Base-by-base conservation (phyloP, 2,888 invertebrate genomes). In the Hemicrepidius hirtus region DNA sequence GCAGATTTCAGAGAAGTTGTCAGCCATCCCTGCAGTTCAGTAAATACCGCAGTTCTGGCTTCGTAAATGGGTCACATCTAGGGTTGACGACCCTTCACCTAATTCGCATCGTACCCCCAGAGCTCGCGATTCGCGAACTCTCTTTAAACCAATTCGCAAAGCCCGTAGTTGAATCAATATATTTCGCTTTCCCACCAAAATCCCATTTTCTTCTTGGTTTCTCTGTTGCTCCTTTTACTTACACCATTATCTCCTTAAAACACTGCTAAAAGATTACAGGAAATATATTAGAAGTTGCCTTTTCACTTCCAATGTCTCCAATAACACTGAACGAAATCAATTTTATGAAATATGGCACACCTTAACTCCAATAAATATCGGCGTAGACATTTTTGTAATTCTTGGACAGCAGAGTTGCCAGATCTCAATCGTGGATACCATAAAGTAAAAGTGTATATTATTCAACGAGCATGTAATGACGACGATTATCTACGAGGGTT, bases 11-110 rank as follows among this genome's bases (percentile, higher is more conserved):
- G 4, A 21, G 28, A 44, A 57, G 32, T 57, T 59, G 44, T 59
- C 57, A 67, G 20, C 46, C 18, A 20, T 41, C 59, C 59, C 55
- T 59, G 35, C 59, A 67, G 41, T 18, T 67, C 44, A 28, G 59
- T 28, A 68, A 71, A 66, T 60, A 62, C 60, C 55, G 68, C 72
- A 73, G 62, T 68, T 62, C 64, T 68, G 64, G 63, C 40, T 60
- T 7, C 55, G 62, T 41, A 73, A 69, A 71, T 74, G 65, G 74
- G 71, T 74, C 71, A 64, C 68, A 71, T 66, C 74, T 74, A 67
- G 69, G 76, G 77, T 76, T 76, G 73, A 68, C 69, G 74, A 76
- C 73, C 73, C 46, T 71, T 64, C 71, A 74, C 74, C 76, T 70
- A 68, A 75, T 74, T 74, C 74, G 28, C 68, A 64, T 66, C 40